These are phyloP conservation scores for Hirtodrosophila alboralis DNA, from an alignment of 2,888 invertebrate genomes.

Conservation along the genomic window DNA sequence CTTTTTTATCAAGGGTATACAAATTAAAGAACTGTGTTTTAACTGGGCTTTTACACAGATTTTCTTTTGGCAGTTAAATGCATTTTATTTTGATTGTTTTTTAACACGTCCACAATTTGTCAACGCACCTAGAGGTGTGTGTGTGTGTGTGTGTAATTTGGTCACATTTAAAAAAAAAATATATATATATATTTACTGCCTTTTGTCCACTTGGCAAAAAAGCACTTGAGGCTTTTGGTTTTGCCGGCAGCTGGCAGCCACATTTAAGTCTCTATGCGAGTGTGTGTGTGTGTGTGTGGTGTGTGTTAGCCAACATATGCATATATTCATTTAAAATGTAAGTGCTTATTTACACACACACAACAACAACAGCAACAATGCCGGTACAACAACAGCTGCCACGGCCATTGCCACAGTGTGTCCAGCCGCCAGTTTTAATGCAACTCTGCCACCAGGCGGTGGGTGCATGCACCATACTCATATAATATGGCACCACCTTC, in stretches of 20 bases:
- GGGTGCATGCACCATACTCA: too few species aligned
- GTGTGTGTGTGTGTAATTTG: neutral
- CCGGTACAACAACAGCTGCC: slow-evolving; percentile 19
- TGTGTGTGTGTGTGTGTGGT: slow-evolving; percentile 1
- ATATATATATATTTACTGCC: too few species aligned
- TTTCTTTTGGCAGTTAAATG: slow-evolving; percentile 13
- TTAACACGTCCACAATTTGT: neutral
- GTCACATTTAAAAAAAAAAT: slow-evolving; percentile 11
- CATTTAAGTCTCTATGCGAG: neutral
- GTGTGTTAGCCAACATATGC: slow-evolving; percentile 12
- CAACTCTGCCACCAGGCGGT: too few species aligned
- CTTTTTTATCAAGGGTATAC: too few species aligned
- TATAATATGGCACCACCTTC: too few species aligned
- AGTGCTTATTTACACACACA: slow-evolving; percentile 67
- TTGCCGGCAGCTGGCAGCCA: slow-evolving; percentile 8
- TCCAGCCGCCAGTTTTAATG: too few species aligned
- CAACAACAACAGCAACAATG: slow-evolving; percentile 10
- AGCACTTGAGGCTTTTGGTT: slow-evolving; percentile 18
- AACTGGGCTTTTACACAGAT: neutral
- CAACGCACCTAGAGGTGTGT: neutral
- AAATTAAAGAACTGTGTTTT: slow-evolving; percentile 7
- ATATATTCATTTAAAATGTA: slow-evolving; percentile 60
- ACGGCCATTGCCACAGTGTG: too few species aligned
- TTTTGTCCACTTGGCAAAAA: slow-evolving; percentile 24
- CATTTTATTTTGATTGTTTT: slow-evolving; percentile 18